Percentiles rank a stretch among this genome's conserved stretches.
phyloP scores from a whole-genome alignment of 2,888 invertebrate genomes.

The Drosophila quinaria region DNA sequence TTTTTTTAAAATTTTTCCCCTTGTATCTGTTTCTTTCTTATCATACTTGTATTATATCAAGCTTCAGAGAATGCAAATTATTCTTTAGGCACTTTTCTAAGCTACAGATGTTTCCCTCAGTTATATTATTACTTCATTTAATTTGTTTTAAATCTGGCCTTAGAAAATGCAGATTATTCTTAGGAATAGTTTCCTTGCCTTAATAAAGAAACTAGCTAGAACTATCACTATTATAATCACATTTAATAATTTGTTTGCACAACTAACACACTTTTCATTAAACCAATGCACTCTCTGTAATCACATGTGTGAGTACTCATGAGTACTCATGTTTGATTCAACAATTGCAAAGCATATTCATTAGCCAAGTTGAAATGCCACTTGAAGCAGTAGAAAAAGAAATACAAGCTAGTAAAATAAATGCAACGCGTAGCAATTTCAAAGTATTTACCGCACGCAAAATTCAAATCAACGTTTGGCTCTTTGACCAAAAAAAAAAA shows the following conservation, averaged over 20 bases:
- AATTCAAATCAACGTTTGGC: constrained; percentile 65
- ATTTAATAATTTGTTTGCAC: constrained; percentile 4
- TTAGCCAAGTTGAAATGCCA: constrained; percentile 16
- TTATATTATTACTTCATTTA: background rate
- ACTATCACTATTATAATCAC: background rate
- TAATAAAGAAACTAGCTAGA: background rate
- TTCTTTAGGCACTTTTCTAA: too few relatives aligned
- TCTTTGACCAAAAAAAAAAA: constrained; percentile 19
- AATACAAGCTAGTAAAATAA: constrained; percentile 22
- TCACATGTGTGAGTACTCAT: constrained; percentile 9
- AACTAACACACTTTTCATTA: constrained; percentile 16
- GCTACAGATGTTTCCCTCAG: too few relatives aligned
- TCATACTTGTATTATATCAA: too few relatives aligned
- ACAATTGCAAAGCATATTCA: constrained; percentile 22
- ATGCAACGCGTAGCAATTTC: constrained; percentile 42
- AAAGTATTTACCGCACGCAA: constrained; percentile 63
- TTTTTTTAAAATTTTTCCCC: background rate
- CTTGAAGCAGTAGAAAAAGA: constrained; percentile 2
- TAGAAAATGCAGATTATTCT: background rate
- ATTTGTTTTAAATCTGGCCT: too few relatives aligned
- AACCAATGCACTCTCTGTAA: constrained; percentile 1
- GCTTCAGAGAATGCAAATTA: too few relatives aligned
- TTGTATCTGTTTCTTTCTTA: too few relatives aligned
- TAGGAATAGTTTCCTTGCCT: background rate
- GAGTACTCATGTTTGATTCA: background rate